Conservation (phyloP, 2,888 invertebrate species). For the Deilephila porcellus region DNA sequence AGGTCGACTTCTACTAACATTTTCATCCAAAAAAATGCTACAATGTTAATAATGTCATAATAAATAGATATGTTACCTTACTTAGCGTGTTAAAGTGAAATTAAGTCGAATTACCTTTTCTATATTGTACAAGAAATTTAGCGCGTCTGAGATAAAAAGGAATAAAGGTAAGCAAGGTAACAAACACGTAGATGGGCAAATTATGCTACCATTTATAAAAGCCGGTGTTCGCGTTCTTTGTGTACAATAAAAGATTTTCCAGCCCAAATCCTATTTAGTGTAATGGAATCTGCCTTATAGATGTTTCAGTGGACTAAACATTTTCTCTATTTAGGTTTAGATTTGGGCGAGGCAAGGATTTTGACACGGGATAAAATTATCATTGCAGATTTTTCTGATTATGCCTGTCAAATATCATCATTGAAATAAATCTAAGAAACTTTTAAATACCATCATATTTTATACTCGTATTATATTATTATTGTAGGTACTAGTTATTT, state of each 20-base stretch:
- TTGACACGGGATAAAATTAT: background rate
- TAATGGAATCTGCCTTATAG: conserved; percentile 30
- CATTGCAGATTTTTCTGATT: too few species aligned
- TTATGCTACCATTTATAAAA: conserved; percentile 26
- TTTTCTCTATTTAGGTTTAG: conserved; percentile 22
- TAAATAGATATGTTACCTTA: background rate
- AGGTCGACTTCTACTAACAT: too few species aligned
- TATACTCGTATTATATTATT: too few species aligned
- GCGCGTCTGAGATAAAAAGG: background rate
- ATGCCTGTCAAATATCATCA: too few species aligned
- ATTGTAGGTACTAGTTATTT: too few species aligned
- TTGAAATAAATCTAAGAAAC: too few species aligned
- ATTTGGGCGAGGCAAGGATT: background rate
- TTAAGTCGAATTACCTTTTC: background rate
- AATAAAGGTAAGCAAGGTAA: conserved; percentile 10
- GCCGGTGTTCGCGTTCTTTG: conserved; percentile 10
- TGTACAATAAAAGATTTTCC: conserved; percentile 22
- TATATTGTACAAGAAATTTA: conserved; percentile 7
- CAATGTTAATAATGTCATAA: background rate
- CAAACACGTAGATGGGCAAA: conserved; percentile 22
- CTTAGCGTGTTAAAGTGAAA: background rate
- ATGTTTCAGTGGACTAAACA: conserved; percentile 25
- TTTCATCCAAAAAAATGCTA: too few species aligned
- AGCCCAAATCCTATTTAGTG: conserved; percentile 29
- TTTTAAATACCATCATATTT: too few species aligned